Evolutionary conservation across 2,797 vertebrate species (phyloP).

Genomic region (Oreochromis mossambicus): DNA sequence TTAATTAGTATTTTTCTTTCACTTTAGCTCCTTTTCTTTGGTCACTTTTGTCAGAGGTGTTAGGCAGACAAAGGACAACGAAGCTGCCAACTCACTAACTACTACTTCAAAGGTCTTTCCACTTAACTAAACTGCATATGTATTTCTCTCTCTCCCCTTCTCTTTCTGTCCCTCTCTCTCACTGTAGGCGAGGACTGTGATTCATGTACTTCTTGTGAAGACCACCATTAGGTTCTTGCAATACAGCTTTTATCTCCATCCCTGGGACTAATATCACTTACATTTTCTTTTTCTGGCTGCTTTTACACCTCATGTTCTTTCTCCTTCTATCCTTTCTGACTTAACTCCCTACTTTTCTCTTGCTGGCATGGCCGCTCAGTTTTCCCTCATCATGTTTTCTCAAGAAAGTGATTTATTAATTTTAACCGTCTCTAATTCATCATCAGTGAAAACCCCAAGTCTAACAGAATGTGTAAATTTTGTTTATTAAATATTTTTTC

Average conservation of each 20-base stretch:
- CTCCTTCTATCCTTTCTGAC: slow-evolving; percentile 46
- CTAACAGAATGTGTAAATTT: neutral
- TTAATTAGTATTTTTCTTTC: neutral
- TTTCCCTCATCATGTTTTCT: neutral
- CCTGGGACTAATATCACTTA: slow-evolving; percentile 76
- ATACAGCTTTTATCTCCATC: slow-evolving; percentile 95
- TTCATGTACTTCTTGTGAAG: slow-evolving; percentile 93
- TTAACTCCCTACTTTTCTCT: neutral
- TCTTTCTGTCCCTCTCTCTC: slow-evolving; percentile 64
- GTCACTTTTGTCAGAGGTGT: slow-evolving; percentile 80
- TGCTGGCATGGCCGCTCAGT: neutral
- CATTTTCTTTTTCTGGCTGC: slow-evolving; percentile 60
- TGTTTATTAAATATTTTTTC: neutral
- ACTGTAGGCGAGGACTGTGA: slow-evolving; percentile 86
- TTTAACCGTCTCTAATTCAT: neutral
- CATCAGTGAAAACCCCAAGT: neutral
- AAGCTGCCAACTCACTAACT: neutral
- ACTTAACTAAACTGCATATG: neutral
- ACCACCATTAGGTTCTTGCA: slow-evolving; percentile 97
- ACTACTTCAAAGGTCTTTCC: neutral
- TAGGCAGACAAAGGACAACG: slow-evolving; percentile 43
- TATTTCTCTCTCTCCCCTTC: slow-evolving; percentile 3
- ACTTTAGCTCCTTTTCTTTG: slow-evolving; percentile 54
- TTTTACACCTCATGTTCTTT: slow-evolving; percentile 47
- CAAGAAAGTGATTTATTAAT: neutral